Conservation (phyloP, 2,888 invertebrate genomes). For the Thereva unica region DNA sequence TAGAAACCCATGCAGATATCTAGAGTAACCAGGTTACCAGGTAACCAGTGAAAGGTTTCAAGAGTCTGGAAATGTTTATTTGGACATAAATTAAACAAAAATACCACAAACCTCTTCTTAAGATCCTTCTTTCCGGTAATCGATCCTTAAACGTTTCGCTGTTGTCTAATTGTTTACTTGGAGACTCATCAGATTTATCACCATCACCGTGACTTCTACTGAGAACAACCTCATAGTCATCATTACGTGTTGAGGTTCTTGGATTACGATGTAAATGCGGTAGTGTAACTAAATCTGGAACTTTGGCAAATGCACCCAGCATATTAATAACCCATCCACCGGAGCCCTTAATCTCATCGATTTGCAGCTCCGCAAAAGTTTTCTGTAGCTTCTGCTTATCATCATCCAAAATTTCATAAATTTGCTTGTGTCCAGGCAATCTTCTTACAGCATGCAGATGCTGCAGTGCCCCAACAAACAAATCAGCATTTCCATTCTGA, state of each 20-base stretch:
- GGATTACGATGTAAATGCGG: constrained; percentile 44
- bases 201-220: constrained; percentile 47
- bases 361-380: constrained; percentile 85
- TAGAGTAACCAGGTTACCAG: too few species aligned
- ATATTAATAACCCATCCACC: constrained; percentile 56
- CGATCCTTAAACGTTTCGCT: constrained; percentile 25
- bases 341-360: constrained; percentile 60
- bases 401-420: constrained; percentile 72
- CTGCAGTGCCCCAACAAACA: constrained; percentile 56
- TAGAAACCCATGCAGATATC: too few species aligned
- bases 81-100: too few species aligned
- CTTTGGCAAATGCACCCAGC: constrained; percentile 53
- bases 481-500: constrained; percentile 83
- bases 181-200: constrained; percentile 44
- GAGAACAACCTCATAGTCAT: constrained; percentile 52
- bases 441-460: constrained; percentile 52
- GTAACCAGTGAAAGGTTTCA: too few species aligned
- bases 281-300: constrained; percentile 54
- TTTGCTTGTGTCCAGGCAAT: constrained; percentile 68
- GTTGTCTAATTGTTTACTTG: background rate
- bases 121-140: constrained; percentile 51
- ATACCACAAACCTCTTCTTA: constrained; percentile 48
- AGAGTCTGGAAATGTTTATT: too few species aligned
- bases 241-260: constrained; percentile 45
- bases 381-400: constrained; percentile 74